phyloP scores from a whole-genome alignment of 92 coral and sea anemone species.

The Parazoanthus atlanticus region DNA sequence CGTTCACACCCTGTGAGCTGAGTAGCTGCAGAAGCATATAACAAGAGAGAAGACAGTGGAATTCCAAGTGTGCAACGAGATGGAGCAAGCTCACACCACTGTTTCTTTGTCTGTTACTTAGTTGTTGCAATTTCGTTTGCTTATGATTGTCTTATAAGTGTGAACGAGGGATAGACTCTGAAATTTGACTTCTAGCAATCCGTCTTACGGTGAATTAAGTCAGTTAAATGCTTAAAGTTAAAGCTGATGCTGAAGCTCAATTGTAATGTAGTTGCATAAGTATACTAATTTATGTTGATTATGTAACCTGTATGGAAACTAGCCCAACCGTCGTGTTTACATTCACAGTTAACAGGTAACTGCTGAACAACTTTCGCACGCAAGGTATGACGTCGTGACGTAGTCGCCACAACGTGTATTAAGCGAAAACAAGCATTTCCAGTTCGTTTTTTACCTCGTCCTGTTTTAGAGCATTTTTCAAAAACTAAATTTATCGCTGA shows the following conservation, averaged over 20 bases:
- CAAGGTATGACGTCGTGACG: not conserved
- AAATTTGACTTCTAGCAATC: too few relatives aligned
- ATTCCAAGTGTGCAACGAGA: too few relatives aligned
- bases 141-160: too few relatives aligned
- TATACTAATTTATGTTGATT: too few relatives aligned
- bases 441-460: not conserved
- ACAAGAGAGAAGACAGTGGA: too few relatives aligned
- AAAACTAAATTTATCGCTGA: too few relatives aligned
- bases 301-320: not conserved
- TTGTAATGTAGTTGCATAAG: not conserved
- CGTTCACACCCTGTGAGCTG: too few relatives aligned
- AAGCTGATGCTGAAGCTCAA: not conserved
- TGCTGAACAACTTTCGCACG: not conserved
- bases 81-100: too few relatives aligned
- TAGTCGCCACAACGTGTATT: not conserved
- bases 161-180: too few relatives aligned
- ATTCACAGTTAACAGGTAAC: not conserved
- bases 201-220: not conserved
- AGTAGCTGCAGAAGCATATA: too few relatives aligned
- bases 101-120: too few relatives aligned
- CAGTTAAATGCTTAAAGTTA: not conserved
- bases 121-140: too few relatives aligned
- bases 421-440: not conserved
- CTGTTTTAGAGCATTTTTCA: not conserved
- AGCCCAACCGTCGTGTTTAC: not conserved